Evolutionary conservation across 2,797 vertebrate genomes (phyloP).

Genomic region (Pantherophis alleghaniensis): DNA sequence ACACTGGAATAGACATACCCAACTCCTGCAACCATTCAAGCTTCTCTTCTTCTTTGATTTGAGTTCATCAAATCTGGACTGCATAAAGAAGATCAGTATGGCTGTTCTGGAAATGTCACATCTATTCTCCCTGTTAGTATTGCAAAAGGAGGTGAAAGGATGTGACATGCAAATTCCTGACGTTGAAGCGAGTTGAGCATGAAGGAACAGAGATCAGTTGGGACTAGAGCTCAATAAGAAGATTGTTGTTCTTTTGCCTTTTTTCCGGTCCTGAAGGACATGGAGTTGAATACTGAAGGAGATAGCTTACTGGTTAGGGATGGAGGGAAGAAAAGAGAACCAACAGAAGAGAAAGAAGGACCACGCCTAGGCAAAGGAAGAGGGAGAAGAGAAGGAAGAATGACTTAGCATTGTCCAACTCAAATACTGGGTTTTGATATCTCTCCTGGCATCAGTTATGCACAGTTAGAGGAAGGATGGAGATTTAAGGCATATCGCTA

Average conservation of each 20-base stretch:
- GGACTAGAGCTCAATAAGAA: not conserved
- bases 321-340: not conserved
- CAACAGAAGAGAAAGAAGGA: not conserved
- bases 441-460: not conserved
- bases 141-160: not conserved
- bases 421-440: not conserved
- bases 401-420: rapidly evolving
- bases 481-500: not conserved
- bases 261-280: too few species aligned
- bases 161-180: not conserved
- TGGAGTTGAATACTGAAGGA: not conserved
- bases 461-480: rapidly evolving
- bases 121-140: not conserved
- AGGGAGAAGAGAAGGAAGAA: constrained; percentile 2
- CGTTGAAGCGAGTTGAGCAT: not conserved
- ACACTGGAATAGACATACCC: not conserved
- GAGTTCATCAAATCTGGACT: not conserved
- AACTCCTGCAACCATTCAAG: not conserved
- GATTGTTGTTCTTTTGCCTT: not conserved
- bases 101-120: not conserved
- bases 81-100: not conserved
- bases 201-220: not conserved
- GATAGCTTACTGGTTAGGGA: constrained; percentile 21
- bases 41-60: not conserved
- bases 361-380: constrained; percentile 8